Conservation (phyloP, 2,888 invertebrate species). For the Branchipolynoe longqiensis region DNA sequence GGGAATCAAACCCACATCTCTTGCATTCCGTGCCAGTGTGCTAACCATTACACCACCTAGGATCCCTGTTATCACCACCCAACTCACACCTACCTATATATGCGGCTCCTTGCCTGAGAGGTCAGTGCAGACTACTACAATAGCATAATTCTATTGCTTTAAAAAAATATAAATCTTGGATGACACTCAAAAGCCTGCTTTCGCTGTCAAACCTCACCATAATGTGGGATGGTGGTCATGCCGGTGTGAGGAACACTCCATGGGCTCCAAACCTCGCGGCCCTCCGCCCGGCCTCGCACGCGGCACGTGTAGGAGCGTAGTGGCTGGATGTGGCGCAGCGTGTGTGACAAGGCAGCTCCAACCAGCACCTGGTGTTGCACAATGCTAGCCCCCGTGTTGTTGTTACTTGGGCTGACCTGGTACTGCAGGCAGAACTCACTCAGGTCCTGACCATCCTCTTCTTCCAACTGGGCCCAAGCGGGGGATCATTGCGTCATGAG, state of each 20-base stretch:
- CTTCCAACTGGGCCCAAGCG: constrained; percentile 61
- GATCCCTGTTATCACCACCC: too few species aligned
- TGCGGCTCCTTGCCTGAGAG: too few species aligned
- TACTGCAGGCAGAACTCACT: constrained; percentile 78
- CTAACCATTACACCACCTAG: too few species aligned
- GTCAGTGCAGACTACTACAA: too few species aligned
- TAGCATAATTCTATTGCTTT: too few species aligned
- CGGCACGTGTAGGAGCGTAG: constrained; percentile 84
- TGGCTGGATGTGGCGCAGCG: constrained; percentile 83
- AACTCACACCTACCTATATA: too few species aligned
- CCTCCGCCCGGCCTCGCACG: constrained; percentile 83
- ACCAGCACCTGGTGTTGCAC: constrained; percentile 80
- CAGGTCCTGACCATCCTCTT: constrained; percentile 61
- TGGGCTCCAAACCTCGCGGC: constrained; percentile 82
- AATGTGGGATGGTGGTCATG: constrained; percentile 83
- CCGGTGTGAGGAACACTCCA: constrained; percentile 84
- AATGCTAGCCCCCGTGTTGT: constrained; percentile 76
- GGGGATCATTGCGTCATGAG: too few species aligned
- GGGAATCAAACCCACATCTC: too few species aligned
- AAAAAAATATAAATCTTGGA: too few species aligned
- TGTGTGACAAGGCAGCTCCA: constrained; percentile 83
- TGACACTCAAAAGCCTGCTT: too few species aligned
- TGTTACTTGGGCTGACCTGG: constrained; percentile 70
- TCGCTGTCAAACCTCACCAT: constrained; percentile 80
- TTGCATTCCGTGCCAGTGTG: too few species aligned